These are phyloP conservation scores for Entomyzon cyanotis DNA, from an alignment of 2,113 vertebrate species.

Conservation along the genomic window DNA sequence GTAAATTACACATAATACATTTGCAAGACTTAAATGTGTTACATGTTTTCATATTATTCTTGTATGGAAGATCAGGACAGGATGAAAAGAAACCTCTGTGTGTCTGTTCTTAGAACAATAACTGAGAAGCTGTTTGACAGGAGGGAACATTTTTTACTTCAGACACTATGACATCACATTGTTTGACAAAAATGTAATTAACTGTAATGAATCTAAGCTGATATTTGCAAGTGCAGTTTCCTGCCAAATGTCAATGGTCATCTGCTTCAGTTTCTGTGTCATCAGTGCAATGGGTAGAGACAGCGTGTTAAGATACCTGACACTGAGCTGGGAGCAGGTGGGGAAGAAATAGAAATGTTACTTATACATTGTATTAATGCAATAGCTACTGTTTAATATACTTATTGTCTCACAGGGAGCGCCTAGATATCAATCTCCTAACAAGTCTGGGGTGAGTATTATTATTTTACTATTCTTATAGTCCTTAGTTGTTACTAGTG, in stretches of 20 bases:
- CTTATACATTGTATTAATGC: not conserved
- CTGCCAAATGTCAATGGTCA: not conserved
- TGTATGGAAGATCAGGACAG: not conserved
- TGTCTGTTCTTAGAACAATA: not conserved
- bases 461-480: not conserved
- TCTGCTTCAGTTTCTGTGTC: not conserved
- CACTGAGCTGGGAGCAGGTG: not conserved
- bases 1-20: not conserved
- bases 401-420: not conserved
- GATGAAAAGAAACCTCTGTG: not conserved
- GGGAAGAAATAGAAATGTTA: not conserved
- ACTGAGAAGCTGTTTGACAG: not conserved
- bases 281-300: not conserved
- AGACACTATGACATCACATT: not conserved
- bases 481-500: not conserved
- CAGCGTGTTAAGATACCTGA: not conserved
- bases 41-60: not conserved
- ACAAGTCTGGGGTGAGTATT: not conserved
- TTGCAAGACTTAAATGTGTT: not conserved
- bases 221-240: constrained; percentile 10
- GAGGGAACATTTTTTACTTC: not conserved
- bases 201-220: not conserved
- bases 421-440: not conserved
- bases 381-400: not conserved
- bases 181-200: constrained; percentile 47